Evolutionary conservation across 2,113 vertebrate species (phyloP).

Genomic region (Ivindomyrus marchei): DNA sequence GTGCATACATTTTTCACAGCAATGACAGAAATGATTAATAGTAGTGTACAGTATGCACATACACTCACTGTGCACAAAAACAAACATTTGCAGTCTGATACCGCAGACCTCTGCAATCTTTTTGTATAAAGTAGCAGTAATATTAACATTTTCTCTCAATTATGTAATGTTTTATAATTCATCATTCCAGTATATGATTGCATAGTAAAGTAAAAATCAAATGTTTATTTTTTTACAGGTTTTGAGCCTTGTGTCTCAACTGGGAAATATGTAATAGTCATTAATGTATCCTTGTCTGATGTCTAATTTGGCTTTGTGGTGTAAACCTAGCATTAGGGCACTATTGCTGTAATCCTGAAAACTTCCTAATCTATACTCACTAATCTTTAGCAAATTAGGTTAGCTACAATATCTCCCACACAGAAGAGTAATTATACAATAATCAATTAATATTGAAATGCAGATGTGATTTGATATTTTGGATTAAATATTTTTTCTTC

Average conservation of each 20-base stretch:
- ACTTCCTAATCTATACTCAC: neutral
- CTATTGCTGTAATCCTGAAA: neutral
- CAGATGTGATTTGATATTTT: neutral
- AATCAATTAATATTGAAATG: neutral
- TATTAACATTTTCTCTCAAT: conserved; percentile 31
- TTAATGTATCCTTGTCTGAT: neutral
- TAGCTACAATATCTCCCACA: neutral
- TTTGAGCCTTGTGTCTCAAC: neutral
- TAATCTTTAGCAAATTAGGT: neutral
- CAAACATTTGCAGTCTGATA: conserved; percentile 24
- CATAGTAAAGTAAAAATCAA: neutral
- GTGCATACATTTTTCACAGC: conserved; percentile 10
- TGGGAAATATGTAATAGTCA: neutral
- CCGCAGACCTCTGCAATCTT: conserved; percentile 31
- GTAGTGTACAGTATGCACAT: conserved; percentile 17
- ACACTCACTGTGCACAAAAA: conserved; percentile 26
- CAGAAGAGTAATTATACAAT: neutral
- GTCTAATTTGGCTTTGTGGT: neutral
- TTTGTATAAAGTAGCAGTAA: conserved; percentile 35
- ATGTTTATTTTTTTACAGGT: neutral
- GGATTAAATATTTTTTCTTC: neutral
- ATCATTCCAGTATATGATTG: conserved; percentile 22
- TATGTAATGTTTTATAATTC: conserved; percentile 31
- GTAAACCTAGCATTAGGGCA: neutral
- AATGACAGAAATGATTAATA: conserved; percentile 12